Base-by-base conservation (phyloP, 2,888 invertebrate species). In the Hylaea fasciaria region DNA sequence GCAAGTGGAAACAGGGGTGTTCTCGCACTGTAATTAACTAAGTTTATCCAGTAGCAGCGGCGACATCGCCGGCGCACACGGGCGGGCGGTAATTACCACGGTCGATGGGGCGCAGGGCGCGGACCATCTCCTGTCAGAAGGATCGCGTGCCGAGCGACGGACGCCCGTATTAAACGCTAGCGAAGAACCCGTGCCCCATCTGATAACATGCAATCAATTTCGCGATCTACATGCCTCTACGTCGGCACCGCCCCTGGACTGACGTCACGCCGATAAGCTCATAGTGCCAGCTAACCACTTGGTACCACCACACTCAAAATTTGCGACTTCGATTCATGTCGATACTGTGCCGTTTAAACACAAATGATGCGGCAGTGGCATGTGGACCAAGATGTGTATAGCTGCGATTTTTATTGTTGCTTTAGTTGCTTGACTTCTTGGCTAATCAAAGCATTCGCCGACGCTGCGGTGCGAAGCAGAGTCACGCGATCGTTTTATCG, bases 131-230 rank as follows among this genome's bases (percentile, higher is more conserved):
- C 89, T 89, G 90, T 89, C 91, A 90, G 85, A 87, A 84, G 86
- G 82, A 85, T 92, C 89, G 91, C 92, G 92, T 92, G 91, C 83
- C 74, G 77, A 78, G 80, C 80, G 74, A 80, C 85, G 85, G 85
- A 87, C 86, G 89, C 89, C 86, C 83, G 86, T 87, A 89, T 90
- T 90, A 91, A 91, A 91, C 85, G 89, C 87, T 86, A 88, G 87
- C 90, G 87, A 90, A 89, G 90, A 91, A 89, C 87, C 88, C 89
- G 87, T 86, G 87, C 90, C 84, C 86, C 88, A 91, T 90, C 91
- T 85, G 91, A 91, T 91, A 91, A 82, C 90, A 87, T 89, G 91
- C 91, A 89, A 92, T 92, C 91, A 89, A 91, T 89, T 91, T 89
- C 86, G 91, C 92, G 87, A 92, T 92, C 92, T 91, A 90, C 90